These are phyloP conservation scores for Zygothrica quintamaculata DNA, from an alignment of 2,888 invertebrate species.

Conservation along the genomic window DNA sequence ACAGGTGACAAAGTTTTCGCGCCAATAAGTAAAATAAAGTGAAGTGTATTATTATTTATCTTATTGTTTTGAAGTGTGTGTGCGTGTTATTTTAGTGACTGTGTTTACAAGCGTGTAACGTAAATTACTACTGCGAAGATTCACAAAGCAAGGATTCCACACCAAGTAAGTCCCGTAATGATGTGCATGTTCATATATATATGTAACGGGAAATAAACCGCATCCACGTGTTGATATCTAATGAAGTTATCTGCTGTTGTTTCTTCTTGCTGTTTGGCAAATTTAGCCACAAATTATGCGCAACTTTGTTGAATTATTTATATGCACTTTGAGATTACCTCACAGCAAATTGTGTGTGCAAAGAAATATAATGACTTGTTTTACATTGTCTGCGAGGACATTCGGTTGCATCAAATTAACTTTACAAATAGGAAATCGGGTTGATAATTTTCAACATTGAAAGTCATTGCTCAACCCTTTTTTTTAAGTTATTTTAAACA, in stretches of 20 bases:
- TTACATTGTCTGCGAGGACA: constrained; percentile 43
- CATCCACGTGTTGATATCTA: constrained; percentile 60
- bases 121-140: no score
- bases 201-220: constrained; percentile 58
- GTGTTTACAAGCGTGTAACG: constrained; percentile 13
- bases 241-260: constrained; percentile 44
- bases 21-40: constrained; percentile 16
- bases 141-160: constrained; percentile 5
- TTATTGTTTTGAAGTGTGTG: constrained; percentile 3
- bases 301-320: constrained; percentile 68
- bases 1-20: constrained; percentile 20
- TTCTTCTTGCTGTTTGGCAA: constrained; percentile 28
- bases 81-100: not conserved
- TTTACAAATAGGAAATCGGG: no score
- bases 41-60: constrained; percentile 9
- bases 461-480: constrained; percentile 40
- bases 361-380: not conserved
- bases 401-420: constrained; percentile 19
- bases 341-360: constrained; percentile 5
- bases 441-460: constrained; percentile 41
- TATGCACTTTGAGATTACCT: constrained; percentile 17
- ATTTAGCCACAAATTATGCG: constrained; percentile 50
- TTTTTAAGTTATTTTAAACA: constrained; percentile 54
- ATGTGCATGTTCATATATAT: constrained; percentile 46
- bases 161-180: constrained; percentile 40